Conservation (phyloP, 2,113 vertebrate genomes). For the Plecotus auritus region DNA sequence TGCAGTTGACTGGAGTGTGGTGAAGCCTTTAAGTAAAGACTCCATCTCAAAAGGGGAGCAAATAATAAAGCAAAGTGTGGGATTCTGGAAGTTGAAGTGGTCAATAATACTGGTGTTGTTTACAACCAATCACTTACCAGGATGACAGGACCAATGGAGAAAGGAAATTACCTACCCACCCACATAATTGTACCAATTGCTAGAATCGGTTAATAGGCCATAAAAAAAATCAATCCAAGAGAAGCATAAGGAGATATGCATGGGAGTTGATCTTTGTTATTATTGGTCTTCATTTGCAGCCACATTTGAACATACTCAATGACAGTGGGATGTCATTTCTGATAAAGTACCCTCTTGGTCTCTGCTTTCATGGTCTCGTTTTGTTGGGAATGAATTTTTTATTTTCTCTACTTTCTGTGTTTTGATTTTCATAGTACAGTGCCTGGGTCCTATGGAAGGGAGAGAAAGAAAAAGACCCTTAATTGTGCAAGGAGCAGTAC, state of each 20-base stretch:
- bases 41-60: not conserved
- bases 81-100: not conserved
- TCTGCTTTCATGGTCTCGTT: not conserved
- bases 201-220: not conserved
- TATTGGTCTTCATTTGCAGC: not conserved
- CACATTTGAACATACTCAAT: not conserved
- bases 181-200: conserved; percentile 38
- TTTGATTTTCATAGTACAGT: not conserved
- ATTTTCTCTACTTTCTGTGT: not conserved
- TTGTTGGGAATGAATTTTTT: not conserved
- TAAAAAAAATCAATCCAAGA: conserved; percentile 31
- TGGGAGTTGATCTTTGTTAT: not conserved
- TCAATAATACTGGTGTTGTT: conserved; percentile 16
- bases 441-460: not conserved
- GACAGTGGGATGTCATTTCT: conserved; percentile 12
- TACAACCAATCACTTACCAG: conserved; percentile 28
- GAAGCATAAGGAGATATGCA: not conserved
- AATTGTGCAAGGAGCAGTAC: not conserved
- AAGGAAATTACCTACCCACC: conserved; percentile 4
- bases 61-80: not conserved
- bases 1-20: not conserved
- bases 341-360: not conserved
- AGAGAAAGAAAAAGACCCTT: not conserved
- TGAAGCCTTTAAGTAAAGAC: not conserved
- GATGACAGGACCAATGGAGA: conserved; percentile 8